Percentiles rank a stretch among this genome's conserved stretches.
These are phyloP conservation scores for Dynastes hyllus DNA, from an alignment of 2,888 invertebrate genomes.

Conservation along the genomic window DNA sequence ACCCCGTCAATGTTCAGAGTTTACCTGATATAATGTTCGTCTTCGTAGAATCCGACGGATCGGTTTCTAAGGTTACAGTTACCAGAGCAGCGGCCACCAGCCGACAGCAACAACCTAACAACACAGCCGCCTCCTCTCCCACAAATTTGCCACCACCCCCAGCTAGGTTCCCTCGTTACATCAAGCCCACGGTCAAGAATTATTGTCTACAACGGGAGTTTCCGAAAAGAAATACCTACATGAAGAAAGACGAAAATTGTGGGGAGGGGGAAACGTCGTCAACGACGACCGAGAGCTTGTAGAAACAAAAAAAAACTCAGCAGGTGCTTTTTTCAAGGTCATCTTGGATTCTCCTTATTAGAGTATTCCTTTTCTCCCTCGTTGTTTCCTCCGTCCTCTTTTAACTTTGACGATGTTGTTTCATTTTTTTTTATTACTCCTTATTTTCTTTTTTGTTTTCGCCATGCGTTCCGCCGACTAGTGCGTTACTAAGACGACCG, in stretches of 20 bases:
- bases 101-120: neutral
- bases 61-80: conserved; percentile 40
- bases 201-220: neutral
- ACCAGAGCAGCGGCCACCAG: conserved; percentile 23
- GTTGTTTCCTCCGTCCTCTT: neutral
- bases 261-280: neutral
- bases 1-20: too few relatives aligned
- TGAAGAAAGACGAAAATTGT: neutral
- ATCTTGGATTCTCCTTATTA: neutral
- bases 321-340: conserved; percentile 12
- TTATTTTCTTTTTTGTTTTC: neutral
- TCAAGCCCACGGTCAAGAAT: conserved; percentile 10
- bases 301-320: neutral
- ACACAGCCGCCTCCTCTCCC: neutral
- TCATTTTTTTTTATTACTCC: neutral
- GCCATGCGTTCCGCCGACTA: neutral
- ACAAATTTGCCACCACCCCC: neutral
- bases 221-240: neutral
- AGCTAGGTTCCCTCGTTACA: neutral
- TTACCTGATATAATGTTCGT: too few relatives aligned
- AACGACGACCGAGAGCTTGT: neutral
- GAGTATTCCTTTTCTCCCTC: neutral
- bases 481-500: conserved; percentile 34
- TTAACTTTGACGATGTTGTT: neutral
- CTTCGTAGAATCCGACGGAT: neutral